Percentiles rank a stretch among this genome's conserved stretches.
These are phyloP conservation scores for Hippoglossus stenolepis DNA, from an alignment of 2,113 vertebrate genomes.

Conservation along the genomic window DNA sequence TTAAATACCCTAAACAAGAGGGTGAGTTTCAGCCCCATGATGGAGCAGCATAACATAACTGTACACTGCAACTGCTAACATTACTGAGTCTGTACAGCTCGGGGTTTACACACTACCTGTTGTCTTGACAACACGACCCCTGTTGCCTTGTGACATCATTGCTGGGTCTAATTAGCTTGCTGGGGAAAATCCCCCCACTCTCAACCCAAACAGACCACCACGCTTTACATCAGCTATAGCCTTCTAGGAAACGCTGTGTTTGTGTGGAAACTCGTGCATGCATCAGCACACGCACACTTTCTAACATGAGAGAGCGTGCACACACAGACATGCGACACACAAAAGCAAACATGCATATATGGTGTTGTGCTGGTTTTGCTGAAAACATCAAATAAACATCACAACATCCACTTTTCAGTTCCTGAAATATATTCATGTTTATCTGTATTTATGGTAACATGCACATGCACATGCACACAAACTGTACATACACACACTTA, in stretches of 20 bases:
- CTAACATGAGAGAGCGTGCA: neutral
- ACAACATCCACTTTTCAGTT: neutral
- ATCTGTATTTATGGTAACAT: neutral
- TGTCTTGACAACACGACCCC: conserved; percentile 70
- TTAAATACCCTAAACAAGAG: conserved; percentile 2
- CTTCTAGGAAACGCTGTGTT: conserved; percentile 68
- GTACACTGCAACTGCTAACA: conserved; percentile 6
- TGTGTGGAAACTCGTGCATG: conserved; percentile 46
- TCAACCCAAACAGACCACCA: conserved; percentile 64
- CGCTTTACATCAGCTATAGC: conserved; percentile 38
- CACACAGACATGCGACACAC: neutral
- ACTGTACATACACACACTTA: neutral
- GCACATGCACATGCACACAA: conserved; percentile 5
- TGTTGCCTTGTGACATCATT: conserved; percentile 71
- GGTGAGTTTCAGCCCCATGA: neutral
- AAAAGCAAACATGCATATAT: neutral
- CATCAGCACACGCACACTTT: neutral
- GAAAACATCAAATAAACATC: neutral
- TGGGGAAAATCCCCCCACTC: conserved; percentile 67
- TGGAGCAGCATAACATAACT: neutral
- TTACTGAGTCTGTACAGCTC: conserved; percentile 27
- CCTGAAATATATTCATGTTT: conserved; percentile 14
- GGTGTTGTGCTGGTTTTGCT: neutral
- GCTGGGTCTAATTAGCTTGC: conserved; percentile 67
- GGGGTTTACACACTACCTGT: conserved; percentile 65